These are phyloP conservation scores for Cygnus buccinator DNA, from an alignment of 2,113 vertebrate species.

Conservation along the genomic window DNA sequence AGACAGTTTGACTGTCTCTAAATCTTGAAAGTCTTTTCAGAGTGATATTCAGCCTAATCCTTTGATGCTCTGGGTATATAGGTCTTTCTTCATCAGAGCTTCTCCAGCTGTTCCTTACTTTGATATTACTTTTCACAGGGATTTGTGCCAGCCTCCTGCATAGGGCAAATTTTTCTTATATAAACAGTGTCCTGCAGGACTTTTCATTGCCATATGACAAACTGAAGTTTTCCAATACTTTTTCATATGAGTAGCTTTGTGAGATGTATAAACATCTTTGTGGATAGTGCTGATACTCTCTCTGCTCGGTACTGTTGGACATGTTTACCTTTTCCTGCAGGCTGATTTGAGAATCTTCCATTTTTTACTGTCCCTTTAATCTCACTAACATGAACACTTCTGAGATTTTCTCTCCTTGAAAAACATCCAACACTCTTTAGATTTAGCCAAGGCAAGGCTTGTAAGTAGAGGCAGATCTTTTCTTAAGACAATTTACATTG, in stretches of 20 bases:
- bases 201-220: background rate
- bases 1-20: conserved; percentile 52
- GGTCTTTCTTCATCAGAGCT: conserved; percentile 9
- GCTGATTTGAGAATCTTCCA: background rate
- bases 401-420: background rate
- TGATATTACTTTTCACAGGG: conserved; percentile 23
- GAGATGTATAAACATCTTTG: background rate
- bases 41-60: conserved; percentile 56
- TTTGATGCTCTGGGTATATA: conserved; percentile 24
- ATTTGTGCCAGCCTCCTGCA: conserved; percentile 40
- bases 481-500: background rate
- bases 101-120: conserved; percentile 15
- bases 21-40: conserved; percentile 54
- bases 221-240: background rate
- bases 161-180: background rate
- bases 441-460: background rate
- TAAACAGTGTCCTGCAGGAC: background rate
- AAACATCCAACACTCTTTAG: background rate
- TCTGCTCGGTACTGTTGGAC: background rate
- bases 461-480: background rate
- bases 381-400: background rate
- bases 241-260: background rate
- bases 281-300: background rate
- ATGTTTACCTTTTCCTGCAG: background rate
- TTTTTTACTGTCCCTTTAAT: background rate